A percentile compares a stretch with the other conserved stretches of the same genome.
Conservation (phyloP, 1,140 invertebrate genomes). For the Lethocerus indicus region DNA sequence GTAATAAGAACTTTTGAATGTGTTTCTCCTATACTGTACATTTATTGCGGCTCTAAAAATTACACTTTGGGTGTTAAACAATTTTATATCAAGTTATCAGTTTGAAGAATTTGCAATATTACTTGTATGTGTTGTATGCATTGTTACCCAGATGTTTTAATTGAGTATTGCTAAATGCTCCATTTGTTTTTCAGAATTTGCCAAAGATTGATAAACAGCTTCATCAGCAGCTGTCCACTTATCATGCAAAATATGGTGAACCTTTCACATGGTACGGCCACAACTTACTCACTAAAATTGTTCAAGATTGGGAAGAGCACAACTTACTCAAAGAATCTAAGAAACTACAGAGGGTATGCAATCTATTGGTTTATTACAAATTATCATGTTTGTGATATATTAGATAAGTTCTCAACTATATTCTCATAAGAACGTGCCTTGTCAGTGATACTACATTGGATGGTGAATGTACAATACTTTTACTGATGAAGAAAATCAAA, state of each 20-base stretch:
- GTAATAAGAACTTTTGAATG: conserved; percentile 9
- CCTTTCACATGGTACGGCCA: conserved; percentile 1
- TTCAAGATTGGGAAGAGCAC: conserved; percentile 32
- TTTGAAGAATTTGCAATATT: not conserved
- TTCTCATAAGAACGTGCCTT: too few species aligned
- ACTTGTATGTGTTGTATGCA: not conserved
- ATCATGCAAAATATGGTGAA: conserved; percentile 28
- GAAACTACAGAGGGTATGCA: conserved; percentile 23
- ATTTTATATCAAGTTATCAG: not conserved
- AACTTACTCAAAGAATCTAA: conserved; percentile 23
- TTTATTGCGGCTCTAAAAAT: not conserved
- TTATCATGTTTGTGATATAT: not conserved
- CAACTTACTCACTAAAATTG: conserved; percentile 28
- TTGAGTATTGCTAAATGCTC: conserved; percentile 3
- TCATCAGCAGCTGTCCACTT: conserved; percentile 31
- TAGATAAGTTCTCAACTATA: not conserved
- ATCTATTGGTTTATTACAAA: not conserved
- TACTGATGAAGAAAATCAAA: too few species aligned
- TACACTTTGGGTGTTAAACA: not conserved
- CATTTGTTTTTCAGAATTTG: conserved; percentile 24
- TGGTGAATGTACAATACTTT: too few species aligned
- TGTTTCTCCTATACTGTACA: not conserved
- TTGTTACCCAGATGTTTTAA: not conserved
- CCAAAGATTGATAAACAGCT: conserved; percentile 48
- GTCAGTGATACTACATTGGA: too few species aligned